phyloP scores from a whole-genome alignment of 2,113 vertebrate genomes.

The Eudyptes chrysolophus region DNA sequence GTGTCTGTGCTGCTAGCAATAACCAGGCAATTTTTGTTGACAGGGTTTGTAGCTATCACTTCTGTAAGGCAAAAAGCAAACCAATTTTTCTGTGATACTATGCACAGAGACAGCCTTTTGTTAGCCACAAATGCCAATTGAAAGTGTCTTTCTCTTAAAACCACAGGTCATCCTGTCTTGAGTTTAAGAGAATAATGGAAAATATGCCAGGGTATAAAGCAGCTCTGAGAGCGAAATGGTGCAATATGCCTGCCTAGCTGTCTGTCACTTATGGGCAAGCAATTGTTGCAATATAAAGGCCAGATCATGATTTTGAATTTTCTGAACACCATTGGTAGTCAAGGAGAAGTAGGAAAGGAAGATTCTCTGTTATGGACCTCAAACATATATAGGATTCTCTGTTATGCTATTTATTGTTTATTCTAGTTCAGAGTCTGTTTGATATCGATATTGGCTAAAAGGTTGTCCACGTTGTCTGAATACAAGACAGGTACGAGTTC shows the following conservation, averaged over 20 bases:
- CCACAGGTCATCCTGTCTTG: neutral
- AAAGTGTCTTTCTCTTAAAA: neutral
- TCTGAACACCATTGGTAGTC: neutral
- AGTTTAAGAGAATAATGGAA: neutral
- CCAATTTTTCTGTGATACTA: neutral
- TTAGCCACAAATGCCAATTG: neutral
- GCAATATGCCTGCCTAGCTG: too few species aligned
- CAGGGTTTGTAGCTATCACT: neutral
- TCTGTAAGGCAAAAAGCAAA: neutral
- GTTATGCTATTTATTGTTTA: accelerated
- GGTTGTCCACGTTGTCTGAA: neutral
- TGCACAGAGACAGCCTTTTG: neutral
- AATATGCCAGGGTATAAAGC: neutral
- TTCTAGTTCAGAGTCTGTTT: neutral
- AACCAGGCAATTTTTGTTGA: constrained; percentile 4
- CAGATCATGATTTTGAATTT: neutral
- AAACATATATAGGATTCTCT: neutral
- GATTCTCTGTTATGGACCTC: neutral
- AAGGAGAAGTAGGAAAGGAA: neutral
- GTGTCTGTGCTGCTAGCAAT: constrained; percentile 1
- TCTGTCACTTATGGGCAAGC: neutral
- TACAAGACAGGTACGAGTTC: neutral
- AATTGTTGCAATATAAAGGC: neutral
- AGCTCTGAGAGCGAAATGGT: neutral
- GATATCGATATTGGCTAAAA: accelerated